Evolutionary conservation across 1,140 invertebrate genomes (phyloP).

Genomic region (Probaryconus sp.): DNA sequence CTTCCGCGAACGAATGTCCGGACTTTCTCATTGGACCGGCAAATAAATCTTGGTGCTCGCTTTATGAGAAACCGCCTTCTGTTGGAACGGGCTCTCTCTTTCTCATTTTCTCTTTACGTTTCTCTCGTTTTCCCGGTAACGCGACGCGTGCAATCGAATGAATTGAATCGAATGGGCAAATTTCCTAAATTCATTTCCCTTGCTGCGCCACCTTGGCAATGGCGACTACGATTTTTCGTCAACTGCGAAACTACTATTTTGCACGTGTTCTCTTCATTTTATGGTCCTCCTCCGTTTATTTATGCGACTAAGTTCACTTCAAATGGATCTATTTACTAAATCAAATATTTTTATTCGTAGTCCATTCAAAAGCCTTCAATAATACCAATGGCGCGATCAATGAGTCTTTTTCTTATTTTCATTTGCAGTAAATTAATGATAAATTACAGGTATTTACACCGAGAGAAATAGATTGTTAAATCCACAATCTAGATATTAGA

Average conservation of each 20-base stretch:
- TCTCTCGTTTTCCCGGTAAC: too few relatives aligned
- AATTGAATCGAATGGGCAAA: conserved; percentile 59
- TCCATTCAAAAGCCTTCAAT: too few relatives aligned
- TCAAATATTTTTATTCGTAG: too few relatives aligned
- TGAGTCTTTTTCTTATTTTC: too few relatives aligned
- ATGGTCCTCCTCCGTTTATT: conserved; percentile 46
- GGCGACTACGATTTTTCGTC: conserved; percentile 51
- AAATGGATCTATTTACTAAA: conserved; percentile 15
- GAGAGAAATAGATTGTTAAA: too few relatives aligned
- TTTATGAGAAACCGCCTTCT: conserved; percentile 64
- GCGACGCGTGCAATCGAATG: conserved; percentile 56
- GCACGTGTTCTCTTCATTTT: conserved; percentile 44
- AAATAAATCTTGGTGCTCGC: conserved; percentile 61
- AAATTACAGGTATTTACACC: too few relatives aligned
- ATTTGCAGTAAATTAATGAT: too few relatives aligned
- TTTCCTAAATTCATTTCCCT: conserved; percentile 59
- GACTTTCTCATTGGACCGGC: conserved; percentile 62
- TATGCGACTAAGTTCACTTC: conserved; percentile 38
- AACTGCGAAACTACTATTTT: conserved; percentile 29
- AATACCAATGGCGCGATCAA: too few relatives aligned
- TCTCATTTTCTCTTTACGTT: conserved; percentile 60
- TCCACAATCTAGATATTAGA: too few relatives aligned
- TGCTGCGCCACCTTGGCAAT: conserved; percentile 30
- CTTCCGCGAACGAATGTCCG: conserved; percentile 63
- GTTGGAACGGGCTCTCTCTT: conserved; percentile 42